Base-by-base conservation (phyloP, 2,113 vertebrate genomes). In the Spilogale gracilis region DNA sequence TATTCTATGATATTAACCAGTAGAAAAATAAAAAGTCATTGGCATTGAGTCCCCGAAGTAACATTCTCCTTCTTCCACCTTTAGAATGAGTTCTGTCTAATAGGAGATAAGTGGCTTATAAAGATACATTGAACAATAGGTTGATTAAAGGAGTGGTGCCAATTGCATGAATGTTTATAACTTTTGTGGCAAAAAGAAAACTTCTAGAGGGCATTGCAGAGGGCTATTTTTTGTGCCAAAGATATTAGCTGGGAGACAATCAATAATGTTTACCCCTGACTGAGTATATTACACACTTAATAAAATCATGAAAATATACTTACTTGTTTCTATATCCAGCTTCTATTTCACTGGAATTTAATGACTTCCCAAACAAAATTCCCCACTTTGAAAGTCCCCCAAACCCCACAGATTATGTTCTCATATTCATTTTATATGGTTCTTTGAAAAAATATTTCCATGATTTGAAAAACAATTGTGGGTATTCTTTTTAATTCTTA, bases 271-370 rank as follows among this genome's bases (percentile, higher is more conserved):
- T 74, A 45, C 13, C 2, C 38, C 16, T 81, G 21, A 60, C 25
- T 27, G 1, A 65, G 32, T 23, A 1, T 43, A n/a, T 58, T 60
- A 23, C 0, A 38, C 9, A 27, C 58, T 89, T 89, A 56, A 65
- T 92, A 67, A 95, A 95, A 84, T 45, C 25, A 65, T 14, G 32
- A 82, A 9, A 96, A 38, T 76, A 21, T 30, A 17, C 52, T 69
- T 91, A 60, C 6, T 60, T 8, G 48, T 54, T 97, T 69, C 54
- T 82, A 52, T 48, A 45, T n/a, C n/a, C 13, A 88, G 10, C 58
- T 93, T 95, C 21, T 18, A 52, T 61, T 79, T 95, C 54, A 16
- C 67, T 94, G 60, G n/a, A 96, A 89, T 48, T 65, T 74, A 89
- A 86, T 67, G 18, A 91, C 45, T 91, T 89, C 38, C 23, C 30